Evolutionary conservation across 2,113 vertebrate genomes (phyloP).

Genomic region (Melanostigma gelatinosum): DNA sequence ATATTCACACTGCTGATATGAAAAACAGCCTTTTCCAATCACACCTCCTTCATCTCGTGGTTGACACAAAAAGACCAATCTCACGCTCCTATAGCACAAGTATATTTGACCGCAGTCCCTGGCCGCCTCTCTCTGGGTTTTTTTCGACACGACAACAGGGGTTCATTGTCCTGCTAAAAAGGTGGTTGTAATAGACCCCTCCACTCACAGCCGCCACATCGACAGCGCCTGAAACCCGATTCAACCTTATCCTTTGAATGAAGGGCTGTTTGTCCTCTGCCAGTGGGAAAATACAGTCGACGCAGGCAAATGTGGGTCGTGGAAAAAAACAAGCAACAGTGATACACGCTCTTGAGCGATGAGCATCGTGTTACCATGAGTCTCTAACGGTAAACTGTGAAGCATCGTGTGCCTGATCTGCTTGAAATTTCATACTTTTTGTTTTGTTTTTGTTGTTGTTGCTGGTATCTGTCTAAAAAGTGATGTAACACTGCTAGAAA

Average conservation of each 20-base stretch:
- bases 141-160: slow-evolving; percentile 65
- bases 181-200: slow-evolving; percentile 72
- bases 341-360: slow-evolving; percentile 27
- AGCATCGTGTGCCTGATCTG: not conserved
- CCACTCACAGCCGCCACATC: slow-evolving; percentile 60
- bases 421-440: not conserved
- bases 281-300: slow-evolving; percentile 65
- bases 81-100: slow-evolving; percentile 51
- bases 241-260: slow-evolving; percentile 65
- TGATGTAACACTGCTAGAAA: not conserved
- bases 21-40: slow-evolving; percentile 23
- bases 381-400: slow-evolving; percentile 2
- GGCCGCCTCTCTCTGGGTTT: slow-evolving; percentile 29
- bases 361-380: slow-evolving; percentile 3
- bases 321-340: slow-evolving; percentile 32
- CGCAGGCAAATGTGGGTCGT: slow-evolving; percentile 66
- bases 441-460: no score
- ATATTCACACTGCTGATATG: not conserved
- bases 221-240: slow-evolving; percentile 76
- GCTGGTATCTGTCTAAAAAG: not conserved
- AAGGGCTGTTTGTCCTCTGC: slow-evolving; percentile 66
- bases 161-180: slow-evolving; percentile 74
- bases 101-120: slow-evolving; percentile 66
- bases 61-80: slow-evolving; percentile 49
- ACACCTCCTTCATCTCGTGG: slow-evolving; percentile 29